Conservation (phyloP, 2,888 invertebrate species). For the Scelioninae gen. 1 region DNA sequence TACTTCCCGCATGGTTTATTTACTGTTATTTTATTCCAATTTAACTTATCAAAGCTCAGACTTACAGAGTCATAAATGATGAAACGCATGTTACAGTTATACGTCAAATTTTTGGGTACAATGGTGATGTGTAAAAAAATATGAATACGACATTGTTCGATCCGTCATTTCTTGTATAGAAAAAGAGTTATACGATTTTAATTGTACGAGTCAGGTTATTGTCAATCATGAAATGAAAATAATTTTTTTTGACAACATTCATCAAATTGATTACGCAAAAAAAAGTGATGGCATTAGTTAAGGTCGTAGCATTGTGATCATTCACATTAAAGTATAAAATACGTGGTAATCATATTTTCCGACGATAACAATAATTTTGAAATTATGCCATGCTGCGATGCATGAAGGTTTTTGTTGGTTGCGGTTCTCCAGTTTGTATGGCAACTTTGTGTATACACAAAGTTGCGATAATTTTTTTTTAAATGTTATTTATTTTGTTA, state of each 20-base stretch:
- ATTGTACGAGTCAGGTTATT: conserved; percentile 19
- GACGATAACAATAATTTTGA: conserved; percentile 18
- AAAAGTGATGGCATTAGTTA: not conserved
- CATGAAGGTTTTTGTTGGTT: conserved; percentile 29
- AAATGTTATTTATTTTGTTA: not conserved
- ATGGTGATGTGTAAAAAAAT: not conserved
- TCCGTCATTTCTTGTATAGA: not conserved
- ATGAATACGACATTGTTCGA: conserved; percentile 7
- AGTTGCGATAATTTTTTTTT: too few species aligned
- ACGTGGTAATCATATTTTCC: conserved; percentile 8
- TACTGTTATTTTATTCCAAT: conserved; percentile 65
- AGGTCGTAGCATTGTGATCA: conserved; percentile 10
- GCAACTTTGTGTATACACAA: too few species aligned
- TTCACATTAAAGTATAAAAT: not conserved
- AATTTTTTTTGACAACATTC: conserved; percentile 12
- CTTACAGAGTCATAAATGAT: conserved; percentile 45
- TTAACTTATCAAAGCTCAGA: conserved; percentile 52
- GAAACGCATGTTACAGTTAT: conserved; percentile 51
- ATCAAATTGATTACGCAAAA: conserved; percentile 1
- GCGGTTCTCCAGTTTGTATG: too few species aligned
- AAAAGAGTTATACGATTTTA: conserved; percentile 11
- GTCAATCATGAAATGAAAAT: conserved; percentile 3
- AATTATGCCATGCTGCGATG: conserved; percentile 27
- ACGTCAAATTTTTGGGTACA: conserved; percentile 33
- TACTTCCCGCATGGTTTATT: conserved; percentile 61